Evolutionary conservation across 2,113 vertebrate species (phyloP), one percentile per base, ranked within the genome.

Genomic region (Engystomops pustulosus): DNA sequence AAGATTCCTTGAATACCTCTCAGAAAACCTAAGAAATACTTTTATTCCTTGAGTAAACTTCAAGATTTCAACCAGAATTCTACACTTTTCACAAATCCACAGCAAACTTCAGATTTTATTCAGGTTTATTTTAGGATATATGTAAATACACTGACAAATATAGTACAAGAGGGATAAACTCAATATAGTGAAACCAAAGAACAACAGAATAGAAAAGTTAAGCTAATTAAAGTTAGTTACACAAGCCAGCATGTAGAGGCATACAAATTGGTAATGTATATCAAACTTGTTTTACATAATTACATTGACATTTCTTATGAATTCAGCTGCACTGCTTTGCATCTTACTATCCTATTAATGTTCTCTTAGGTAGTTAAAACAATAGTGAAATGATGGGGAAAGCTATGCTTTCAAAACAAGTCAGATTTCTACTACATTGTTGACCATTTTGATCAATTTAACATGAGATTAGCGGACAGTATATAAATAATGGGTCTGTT

Each of bases 291-390:
- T 69, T 44, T 80, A 30, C 79, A 49, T 80, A 80, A 80, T 80
- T 45, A 80, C 27, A 80, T 45, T 68, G 79, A 68, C 79, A 80
- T 80, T 80, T 69, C 17, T 27, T 80, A 68, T 30, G 15, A 45
- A 51, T 80, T 80, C 60, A 34, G 32, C 58, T 51, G 27, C 38
- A 62, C 17, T 34, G 60, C 60, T 30, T 34, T 80, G 79, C 79
- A 80, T 67, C 44, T 20, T 9, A 36, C 47, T 12, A 51, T 65
- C 9, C 62, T 68, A 32, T 80, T 80, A 69, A 27, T 49, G 20
- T 3, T 34, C 17, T 49, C 38, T 38, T 38, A 36, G 60, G 23
- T 44, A 44, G 36, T 45, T 27, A 41, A 38, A 11, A 41, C 41
- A 65, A 79, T 27, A 44, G 36, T 27, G 10, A 79, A 79, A 58